Conservation (phyloP, 2,797 vertebrate genomes). For the Sebastes nivosus region DNA sequence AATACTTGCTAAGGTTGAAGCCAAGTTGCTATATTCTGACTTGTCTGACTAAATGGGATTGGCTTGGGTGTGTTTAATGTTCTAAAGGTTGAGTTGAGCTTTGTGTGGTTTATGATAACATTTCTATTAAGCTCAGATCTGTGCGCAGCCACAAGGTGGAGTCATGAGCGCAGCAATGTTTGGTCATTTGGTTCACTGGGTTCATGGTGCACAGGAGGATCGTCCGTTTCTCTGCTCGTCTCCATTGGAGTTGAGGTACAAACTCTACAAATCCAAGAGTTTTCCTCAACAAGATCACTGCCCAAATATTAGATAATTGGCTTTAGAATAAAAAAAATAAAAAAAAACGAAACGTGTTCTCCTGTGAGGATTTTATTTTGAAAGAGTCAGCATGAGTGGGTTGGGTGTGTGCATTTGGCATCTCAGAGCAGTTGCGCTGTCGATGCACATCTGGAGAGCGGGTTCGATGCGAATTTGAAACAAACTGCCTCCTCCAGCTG, state of each 20-base stretch:
- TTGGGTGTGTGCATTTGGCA: constrained; percentile 38
- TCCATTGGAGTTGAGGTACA: background rate
- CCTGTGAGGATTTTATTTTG: constrained; percentile 38
- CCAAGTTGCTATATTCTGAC: too few relatives aligned
- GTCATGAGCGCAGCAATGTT: background rate
- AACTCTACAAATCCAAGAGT: background rate
- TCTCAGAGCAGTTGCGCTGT: constrained; percentile 34
- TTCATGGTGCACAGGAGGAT: background rate
- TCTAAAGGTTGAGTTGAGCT: too few relatives aligned
- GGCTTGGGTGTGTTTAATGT: too few relatives aligned
- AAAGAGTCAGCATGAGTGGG: constrained; percentile 11
- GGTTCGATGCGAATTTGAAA: constrained; percentile 36
- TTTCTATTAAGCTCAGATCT: background rate
- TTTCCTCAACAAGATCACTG: background rate
- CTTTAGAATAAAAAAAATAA: background rate
- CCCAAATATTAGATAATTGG: rapidly evolving
- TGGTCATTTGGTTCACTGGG: background rate
- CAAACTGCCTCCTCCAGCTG: background rate
- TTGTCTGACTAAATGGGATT: too few relatives aligned
- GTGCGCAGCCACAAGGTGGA: constrained; percentile 56
- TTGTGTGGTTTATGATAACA: too few relatives aligned
- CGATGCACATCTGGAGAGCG: constrained; percentile 63
- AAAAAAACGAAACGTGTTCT: background rate
- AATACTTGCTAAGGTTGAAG: too few relatives aligned
- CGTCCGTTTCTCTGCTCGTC: background rate